phyloP scores from a whole-genome alignment of 2,888 invertebrate genomes.

The Drosophila robusta region DNA sequence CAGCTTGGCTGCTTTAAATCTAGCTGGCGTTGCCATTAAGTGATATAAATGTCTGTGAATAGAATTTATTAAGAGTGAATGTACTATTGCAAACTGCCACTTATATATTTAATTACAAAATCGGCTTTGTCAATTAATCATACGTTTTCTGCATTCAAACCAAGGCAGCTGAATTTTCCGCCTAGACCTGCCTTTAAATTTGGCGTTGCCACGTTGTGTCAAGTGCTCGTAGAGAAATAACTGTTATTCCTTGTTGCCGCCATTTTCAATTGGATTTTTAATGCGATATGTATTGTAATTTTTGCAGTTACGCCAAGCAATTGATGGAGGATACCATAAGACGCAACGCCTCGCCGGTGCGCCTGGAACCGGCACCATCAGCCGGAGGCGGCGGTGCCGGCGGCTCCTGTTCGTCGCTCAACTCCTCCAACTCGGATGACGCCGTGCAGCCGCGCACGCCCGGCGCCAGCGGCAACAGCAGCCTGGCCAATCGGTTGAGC shows the following conservation, averaged over 20 bases:
- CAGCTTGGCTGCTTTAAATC: no score
- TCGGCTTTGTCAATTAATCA: no score
- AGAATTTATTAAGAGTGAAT: no score
- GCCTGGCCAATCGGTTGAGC: conserved; percentile 82
- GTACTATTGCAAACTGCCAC: no score
- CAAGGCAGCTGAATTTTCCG: neutral
- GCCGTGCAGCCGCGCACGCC: conserved; percentile 81
- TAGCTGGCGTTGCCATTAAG: no score
- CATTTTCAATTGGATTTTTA: neutral
- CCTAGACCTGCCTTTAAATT: neutral
- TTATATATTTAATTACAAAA: no score
- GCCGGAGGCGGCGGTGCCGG: conserved; percentile 84
- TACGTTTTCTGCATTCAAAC: no score
- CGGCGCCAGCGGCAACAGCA: conserved; percentile 70
- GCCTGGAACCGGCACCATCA: conserved; percentile 87
- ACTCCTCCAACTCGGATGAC: conserved; percentile 89
- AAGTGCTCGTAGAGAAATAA: conserved; percentile 4
- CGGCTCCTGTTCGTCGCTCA: conserved; percentile 92
- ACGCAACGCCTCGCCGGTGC: conserved; percentile 96
- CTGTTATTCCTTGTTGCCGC: neutral
- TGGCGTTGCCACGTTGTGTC: neutral
- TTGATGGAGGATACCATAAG: conserved; percentile 97
- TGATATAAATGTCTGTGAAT: no score
- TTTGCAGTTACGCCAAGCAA: conserved; percentile 93
- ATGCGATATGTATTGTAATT: neutral